These are phyloP conservation scores for Meandrusa payeni DNA, from an alignment of 2,888 invertebrate species.

Conservation along the genomic window DNA sequence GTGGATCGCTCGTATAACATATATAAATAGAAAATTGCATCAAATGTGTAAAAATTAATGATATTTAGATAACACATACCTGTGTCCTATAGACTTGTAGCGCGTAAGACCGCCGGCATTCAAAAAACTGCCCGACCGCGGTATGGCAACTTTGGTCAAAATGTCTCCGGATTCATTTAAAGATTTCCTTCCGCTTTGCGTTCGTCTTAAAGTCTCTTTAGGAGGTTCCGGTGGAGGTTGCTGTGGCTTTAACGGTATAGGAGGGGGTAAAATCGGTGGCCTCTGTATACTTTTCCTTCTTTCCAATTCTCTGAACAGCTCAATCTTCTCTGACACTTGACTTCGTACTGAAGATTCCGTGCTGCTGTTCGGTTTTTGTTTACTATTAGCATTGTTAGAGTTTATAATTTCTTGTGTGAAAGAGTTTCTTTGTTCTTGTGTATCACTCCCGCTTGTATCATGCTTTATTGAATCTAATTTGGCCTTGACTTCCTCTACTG, in stretches of 20 bases:
- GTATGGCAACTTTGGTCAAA: conserved; percentile 92
- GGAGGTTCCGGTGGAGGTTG: conserved; percentile 47
- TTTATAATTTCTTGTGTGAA: conserved; percentile 36
- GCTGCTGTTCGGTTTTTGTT: conserved; percentile 48
- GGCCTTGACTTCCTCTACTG: conserved; percentile 80
- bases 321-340: conserved; percentile 77
- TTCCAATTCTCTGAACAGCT: conserved; percentile 71
- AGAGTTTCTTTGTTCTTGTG: conserved; percentile 77
- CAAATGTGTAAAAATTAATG: too few species aligned
- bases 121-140: conserved; percentile 91
- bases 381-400: conserved; percentile 30
- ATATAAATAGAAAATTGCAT: too few species aligned
- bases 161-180: conserved; percentile 87
- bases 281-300: conserved; percentile 69
- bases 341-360: conserved; percentile 70
- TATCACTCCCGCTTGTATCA: conserved; percentile 71
- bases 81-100: conserved; percentile 86
- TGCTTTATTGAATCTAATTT: conserved; percentile 74
- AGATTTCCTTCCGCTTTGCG: conserved; percentile 71
- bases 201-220: conserved; percentile 66
- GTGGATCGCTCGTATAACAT: too few species aligned
- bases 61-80: conserved; percentile 63
- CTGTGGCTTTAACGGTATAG: conserved; percentile 65
- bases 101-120: conserved; percentile 89
- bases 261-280: conserved; percentile 73